Evolutionary conservation across 30 jellyfish, hydroid and myxozoan species (phyloP), one percentile per base, ranked within the genome.

Genomic region (Clytia hemisphaerica): DNA sequence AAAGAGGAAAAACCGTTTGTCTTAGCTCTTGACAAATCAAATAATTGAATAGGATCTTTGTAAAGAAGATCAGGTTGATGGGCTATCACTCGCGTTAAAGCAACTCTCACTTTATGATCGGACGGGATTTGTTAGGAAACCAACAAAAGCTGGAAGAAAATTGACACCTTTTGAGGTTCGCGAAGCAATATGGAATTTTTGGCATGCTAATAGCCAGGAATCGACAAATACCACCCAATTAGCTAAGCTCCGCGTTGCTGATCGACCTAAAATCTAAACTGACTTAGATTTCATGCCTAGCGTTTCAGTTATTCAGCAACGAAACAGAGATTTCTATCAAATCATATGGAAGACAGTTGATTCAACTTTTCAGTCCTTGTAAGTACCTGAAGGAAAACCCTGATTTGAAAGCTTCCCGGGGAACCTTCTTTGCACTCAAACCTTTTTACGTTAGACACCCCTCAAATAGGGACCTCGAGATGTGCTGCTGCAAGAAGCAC

Each of bases 281-380:
- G 64, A 50, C 26, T 33, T 50, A 33, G 64, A 50, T 28, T 50
- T n/a, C 26, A 33, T 33, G 19, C 26, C 64, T n/a, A 50, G 32
- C 26, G 64, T 50, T 50, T 4, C 64, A 50, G n/a, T n/a, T n/a
- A 33, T 50, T 28, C 19, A 28, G 32, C 19, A n/a, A n/a, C 64
- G 64, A n/a, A 50, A 50, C 64, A 28, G 64, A n/a, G 32, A 50
- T n/a, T 50, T 50, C 64, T 50, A 50, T 33, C 64, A 50, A 50
- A 50, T 28, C 26, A 50, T 50, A n/a, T 18, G 64, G 64, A 50
- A 50, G 64, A 33, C 26, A 33, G 25, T 33, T 50, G 19, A 28
- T n/a, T 50, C 64, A 50, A 50, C 64, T 50, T 50, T 33, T 50
- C 26, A 33, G 64, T 33, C 64, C 26, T 50, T 50, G 25, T n/a